Base-by-base conservation (phyloP, 2,888 invertebrate genomes). In the Sphaeridia pumilis region DNA sequence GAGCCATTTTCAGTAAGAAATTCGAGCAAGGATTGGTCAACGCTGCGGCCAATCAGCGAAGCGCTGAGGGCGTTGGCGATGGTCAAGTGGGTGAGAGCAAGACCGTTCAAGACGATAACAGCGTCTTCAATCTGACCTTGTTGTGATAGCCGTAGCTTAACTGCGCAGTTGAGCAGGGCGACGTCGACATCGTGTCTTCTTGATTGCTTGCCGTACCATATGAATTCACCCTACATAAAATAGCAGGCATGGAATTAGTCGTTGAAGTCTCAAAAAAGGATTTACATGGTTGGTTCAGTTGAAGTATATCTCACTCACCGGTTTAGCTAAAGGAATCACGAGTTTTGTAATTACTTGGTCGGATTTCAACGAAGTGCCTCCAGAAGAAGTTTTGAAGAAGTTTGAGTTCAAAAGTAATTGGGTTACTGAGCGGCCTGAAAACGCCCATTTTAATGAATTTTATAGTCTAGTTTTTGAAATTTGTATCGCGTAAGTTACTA, bases 51-150 rank as follows among this genome's bases (percentile, higher is more conserved):
- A n/a, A n/a, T n/a, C n/a, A n/a, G n/a, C n/a, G n/a, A n/a, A n/a
- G n/a, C n/a, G n/a, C n/a, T n/a, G n/a, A n/a, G n/a, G n/a, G 12
- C 38, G 17, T 7, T 14, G 20, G 20, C 38, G 20, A 38, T 38
- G 10, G 7, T 38, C 7, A 38, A 17, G 12, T 17, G 12, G 17
- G 5, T 14, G 3, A 87, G 83, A 0, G 87, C 90, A 88, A 95
- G 88, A 31, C 95, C 95, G 49, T 94, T 94, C 68, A 81, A 94
- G n/a, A 86, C 83, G 58, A 92, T 70, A 52, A 75, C 73, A 26
- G 83, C 75, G 38, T 81, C 72, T 49, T 76, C 69, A 34, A 90
- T 74, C 22, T 74, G 69, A 2, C 54, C 60, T n/a, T 58, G 60
- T 35, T 71, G 68, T 14, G 12, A 14, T 20, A 38, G 7, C 14